Base-by-base conservation (phyloP, 2,113 vertebrate genomes). In the Oxygymnocypris stewartii region DNA sequence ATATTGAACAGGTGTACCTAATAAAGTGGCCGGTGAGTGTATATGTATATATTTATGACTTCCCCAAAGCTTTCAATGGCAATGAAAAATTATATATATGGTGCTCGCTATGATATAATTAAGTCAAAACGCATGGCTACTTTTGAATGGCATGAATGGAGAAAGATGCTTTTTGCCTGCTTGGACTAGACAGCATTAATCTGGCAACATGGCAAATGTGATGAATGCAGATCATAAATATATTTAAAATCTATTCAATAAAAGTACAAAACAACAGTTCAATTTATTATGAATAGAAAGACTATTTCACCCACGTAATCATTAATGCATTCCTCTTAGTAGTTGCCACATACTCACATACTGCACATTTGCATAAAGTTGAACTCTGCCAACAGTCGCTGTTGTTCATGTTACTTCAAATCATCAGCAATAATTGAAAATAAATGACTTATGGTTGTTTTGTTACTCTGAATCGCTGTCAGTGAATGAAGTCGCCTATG, bases 371-470 rank as follows among this genome's bases (percentile, higher is more conserved):
- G 49, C 76, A 37, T 78, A 20, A 78, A 23, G 51, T 54, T 12
- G 2, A 59, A 79, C 35, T 59, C 14, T 44, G 37, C 37, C 57
- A 81, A 28, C 25, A 14, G 4, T 67, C 4, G 8, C 40, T 49
- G 69, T 10, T 73, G 69, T 73, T 40, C 40, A 31, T 47, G 40
- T 47, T n/a, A 42, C 23, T 28, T 12, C 81, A 71, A 35, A 71
- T 23, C 9, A 18, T 44, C 79, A 71, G 42, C 25, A 23, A 49
- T 49, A 31, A 83, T 51, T 49, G 44, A 83, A 83, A 83, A 71
- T 71, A 42, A 83, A 83, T 83, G 42, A 69, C 25, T 51, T 69
- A 25, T 69, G 63, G 40, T 35, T 20, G 42, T 18, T 82, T 51
- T 83, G 81, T 69, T 49, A 18, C 61, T 69, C 44, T 51, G 18